Evolutionary conservation across 2,113 vertebrate species (phyloP).

Genomic region (Andinoacara biseriatus): DNA sequence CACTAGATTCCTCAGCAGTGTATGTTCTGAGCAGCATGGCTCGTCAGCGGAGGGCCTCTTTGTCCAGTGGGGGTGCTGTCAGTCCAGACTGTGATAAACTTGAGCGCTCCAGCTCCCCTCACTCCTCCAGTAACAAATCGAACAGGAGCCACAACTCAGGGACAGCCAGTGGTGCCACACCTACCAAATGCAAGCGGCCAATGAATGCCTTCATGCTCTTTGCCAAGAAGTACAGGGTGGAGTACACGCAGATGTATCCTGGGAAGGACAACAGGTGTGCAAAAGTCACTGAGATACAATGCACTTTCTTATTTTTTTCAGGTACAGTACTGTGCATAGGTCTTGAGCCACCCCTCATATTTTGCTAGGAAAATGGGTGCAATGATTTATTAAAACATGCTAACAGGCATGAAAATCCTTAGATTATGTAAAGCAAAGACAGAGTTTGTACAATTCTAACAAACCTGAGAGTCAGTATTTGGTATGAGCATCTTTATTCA

Average conservation of each 20-base stretch:
- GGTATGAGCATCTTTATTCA: background rate
- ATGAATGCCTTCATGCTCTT: constrained; percentile 99
- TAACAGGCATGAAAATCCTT: background rate
- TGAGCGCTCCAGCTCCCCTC: constrained; percentile 81
- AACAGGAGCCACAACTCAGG: constrained; percentile 91
- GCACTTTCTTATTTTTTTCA: background rate
- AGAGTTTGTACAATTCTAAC: background rate
- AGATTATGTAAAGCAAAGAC: background rate
- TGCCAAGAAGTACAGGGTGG: constrained; percentile 99
- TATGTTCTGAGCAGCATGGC: constrained; percentile 99
- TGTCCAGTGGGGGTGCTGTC: constrained; percentile 87
- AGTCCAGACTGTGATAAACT: constrained; percentile 90
- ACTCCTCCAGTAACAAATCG: constrained; percentile 87
- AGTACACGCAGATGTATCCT: constrained; percentile 99
- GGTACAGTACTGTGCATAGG: background rate
- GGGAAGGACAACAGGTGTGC: constrained; percentile 98
- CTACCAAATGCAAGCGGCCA: constrained; percentile 99
- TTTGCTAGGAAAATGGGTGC: background rate
- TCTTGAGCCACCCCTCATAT: background rate
- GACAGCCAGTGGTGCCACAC: constrained; percentile 87
- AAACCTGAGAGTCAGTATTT: background rate
- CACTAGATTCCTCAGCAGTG: constrained; percentile 97
- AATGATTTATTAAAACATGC: background rate
- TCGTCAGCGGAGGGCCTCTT: constrained; percentile 93
- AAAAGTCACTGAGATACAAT: background rate